Evolutionary conservation across 1,140 invertebrate genomes (phyloP), one percentile per base, ranked within the genome.

Genomic region (Pseudomyrmex dendroicus): DNA sequence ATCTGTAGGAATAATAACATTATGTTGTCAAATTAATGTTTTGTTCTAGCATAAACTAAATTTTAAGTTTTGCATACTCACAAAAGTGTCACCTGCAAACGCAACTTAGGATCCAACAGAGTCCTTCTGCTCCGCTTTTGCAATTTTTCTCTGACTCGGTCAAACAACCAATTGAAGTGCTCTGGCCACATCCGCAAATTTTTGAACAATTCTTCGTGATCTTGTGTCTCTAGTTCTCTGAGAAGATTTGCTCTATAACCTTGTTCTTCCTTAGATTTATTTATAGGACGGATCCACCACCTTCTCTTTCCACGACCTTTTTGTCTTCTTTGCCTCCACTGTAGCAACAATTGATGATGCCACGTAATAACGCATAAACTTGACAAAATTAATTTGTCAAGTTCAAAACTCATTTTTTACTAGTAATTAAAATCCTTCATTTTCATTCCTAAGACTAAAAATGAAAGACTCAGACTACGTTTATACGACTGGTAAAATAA

Each of bases 211-310:
- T 66, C 44, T 15, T 66, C 44, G 1, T 66, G 63, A 17, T 66
- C 63, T 20, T 66, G 44, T 0, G n/a, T 17, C 3, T 66, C 44
- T 3, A 66, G 3, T 66, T 66, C 63, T 4, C 44, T 17, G 0
- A 66, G 1, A 66, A 66, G 7, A 66, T 66, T 66, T 66, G 44
- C 12, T 17, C 0, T 1, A 12, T 48, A 48, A 66, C n/a, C n/a
- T 46, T 66, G 63, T 17, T 66, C 8, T 10, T 20, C 12, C 8
- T 12, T 66, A 17, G 63, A 7, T 48, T n/a, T 9, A 66, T 66
- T 66, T 17, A 66, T 66, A 20, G 63, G 63, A 66, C 63, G 63
- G 9, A 66, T 9, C 63, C 63, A 66, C n/a, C 63, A 66, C 9
- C 63, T 66, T 48, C 63, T 66, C 20, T n/a, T 66, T 66, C 20